phyloP scores from a whole-genome alignment of 2,113 vertebrate species.

The Coracopsis vasa region DNA sequence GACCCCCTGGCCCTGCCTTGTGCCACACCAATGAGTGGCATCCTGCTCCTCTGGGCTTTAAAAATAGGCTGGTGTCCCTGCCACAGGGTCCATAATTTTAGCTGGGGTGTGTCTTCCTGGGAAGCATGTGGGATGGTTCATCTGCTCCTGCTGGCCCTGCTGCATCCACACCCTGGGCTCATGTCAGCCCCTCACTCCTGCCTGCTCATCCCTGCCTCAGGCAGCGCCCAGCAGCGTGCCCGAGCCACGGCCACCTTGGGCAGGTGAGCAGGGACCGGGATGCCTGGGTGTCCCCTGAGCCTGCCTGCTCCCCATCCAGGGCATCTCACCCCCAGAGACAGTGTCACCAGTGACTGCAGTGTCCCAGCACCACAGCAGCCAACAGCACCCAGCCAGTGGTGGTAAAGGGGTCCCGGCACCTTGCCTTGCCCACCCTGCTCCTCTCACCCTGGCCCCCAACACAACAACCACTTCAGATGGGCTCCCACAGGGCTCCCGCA shows the following conservation, averaged over 20 bases:
- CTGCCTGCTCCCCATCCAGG: background rate
- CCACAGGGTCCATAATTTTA: background rate
- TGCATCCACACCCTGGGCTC: background rate
- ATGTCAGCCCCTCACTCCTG: background rate
- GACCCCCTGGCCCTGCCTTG: background rate
- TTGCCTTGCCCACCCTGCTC: background rate
- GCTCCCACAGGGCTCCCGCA: constrained; percentile 28
- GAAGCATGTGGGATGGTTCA: background rate
- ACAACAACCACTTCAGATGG: background rate
- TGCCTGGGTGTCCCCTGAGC: rapidly evolving
- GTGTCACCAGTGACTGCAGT: background rate
- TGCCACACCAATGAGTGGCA: rapidly evolving
- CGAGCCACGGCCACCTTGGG: rapidly evolving
- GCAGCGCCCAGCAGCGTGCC: rapidly evolving
- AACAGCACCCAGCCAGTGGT: background rate
- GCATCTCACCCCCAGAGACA: background rate
- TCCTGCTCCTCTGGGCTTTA: background rate
- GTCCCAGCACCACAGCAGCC: background rate
- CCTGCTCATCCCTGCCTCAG: rapidly evolving
- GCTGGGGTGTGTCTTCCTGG: background rate
- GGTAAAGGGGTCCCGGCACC: rapidly evolving
- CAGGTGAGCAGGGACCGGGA: background rate
- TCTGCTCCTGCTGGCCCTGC: background rate
- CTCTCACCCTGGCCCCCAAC: background rate
- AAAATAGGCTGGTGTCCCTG: constrained; percentile 25